phyloP scores from a whole-genome alignment of 2,888 invertebrate genomes.

The Dugesia japonica region DNA sequence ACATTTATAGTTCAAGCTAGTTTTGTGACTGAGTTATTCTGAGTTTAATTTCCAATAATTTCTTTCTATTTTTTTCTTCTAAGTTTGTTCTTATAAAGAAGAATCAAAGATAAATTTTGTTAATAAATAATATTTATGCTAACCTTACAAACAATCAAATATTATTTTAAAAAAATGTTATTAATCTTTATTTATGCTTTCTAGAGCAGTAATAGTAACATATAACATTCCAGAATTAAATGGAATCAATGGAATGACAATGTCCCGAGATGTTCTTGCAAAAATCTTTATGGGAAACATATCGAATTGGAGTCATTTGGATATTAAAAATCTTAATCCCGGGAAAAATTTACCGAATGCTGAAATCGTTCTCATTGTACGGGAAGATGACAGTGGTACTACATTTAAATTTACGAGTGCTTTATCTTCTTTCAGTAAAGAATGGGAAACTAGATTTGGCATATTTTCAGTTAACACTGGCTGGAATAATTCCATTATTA shows the following conservation, averaged over 20 bases:
- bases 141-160: too few relatives aligned
- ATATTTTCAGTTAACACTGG: slow-evolving; percentile 37
- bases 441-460: slow-evolving; percentile 39
- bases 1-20: too few relatives aligned
- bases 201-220: neutral
- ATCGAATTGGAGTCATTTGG: slow-evolving; percentile 14
- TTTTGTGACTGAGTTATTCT: too few relatives aligned
- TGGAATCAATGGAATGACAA: neutral
- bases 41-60: too few relatives aligned
- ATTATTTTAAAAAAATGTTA: too few relatives aligned
- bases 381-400: slow-evolving; percentile 42
- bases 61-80: too few relatives aligned
- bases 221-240: neutral
- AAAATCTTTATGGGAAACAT: slow-evolving; percentile 24
- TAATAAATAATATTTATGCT: too few relatives aligned
- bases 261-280: slow-evolving; percentile 20
- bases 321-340: neutral
- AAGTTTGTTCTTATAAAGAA: too few relatives aligned
- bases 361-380: slow-evolving; percentile 39
- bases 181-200: neutral
- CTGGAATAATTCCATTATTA: slow-evolving; percentile 38
- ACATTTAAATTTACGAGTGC: slow-evolving; percentile 41
- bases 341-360: slow-evolving; percentile 37
- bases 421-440: slow-evolving; percentile 38
- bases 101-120: too few relatives aligned